Evolutionary conservation across 2,888 invertebrate species (phyloP), one percentile per base, ranked within the genome.

Genomic region (Camponotus fellah): DNA sequence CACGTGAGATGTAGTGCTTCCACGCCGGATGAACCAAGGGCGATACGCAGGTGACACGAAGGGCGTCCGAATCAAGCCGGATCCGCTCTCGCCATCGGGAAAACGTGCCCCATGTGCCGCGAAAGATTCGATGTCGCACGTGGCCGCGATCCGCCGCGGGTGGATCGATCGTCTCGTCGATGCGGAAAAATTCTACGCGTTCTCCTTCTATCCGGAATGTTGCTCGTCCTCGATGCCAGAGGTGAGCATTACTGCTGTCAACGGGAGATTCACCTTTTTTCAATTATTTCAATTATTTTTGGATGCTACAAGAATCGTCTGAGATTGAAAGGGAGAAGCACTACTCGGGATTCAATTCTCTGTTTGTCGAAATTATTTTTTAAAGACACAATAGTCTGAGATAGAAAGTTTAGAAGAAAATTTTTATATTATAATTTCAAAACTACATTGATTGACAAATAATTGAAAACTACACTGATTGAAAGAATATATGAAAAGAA

Each of bases 21-120:
- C n/a, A 60, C 49, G 74, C 21, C 72, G 72, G 76, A 84, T 62
- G 74, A 81, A 17, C 71, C 77, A 26, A 34, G 60, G 64, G 77
- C 40, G 34, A 71, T 71, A 76, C 82, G 79, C 40, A 89, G 89
- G 74, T 89, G 88, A 89, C 86, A 84, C 60, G 49, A 62, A 77
- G 53, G 49, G 37, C 10, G 10, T 3, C 21, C 12, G 17, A 12
- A 3, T 76, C 75, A 40, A n/a, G 21, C 26, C 17, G 40, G 53
- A 68, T 60, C 32, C 43, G 64, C 49, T 68, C 14, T 32, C 62
- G 62, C 53, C 76, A 43, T 66, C 53, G n/a, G 40, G 8, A 85
- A 66, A 80, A 84, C 66, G 69, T 72, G 58, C 81, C 71, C 89
- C 56, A 89, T 89, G 89, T 85, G 49, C 68, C 71, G 79, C 10